phyloP scores from a whole-genome alignment of 2,888 invertebrate genomes.

The Epinotia demarniana region DNA sequence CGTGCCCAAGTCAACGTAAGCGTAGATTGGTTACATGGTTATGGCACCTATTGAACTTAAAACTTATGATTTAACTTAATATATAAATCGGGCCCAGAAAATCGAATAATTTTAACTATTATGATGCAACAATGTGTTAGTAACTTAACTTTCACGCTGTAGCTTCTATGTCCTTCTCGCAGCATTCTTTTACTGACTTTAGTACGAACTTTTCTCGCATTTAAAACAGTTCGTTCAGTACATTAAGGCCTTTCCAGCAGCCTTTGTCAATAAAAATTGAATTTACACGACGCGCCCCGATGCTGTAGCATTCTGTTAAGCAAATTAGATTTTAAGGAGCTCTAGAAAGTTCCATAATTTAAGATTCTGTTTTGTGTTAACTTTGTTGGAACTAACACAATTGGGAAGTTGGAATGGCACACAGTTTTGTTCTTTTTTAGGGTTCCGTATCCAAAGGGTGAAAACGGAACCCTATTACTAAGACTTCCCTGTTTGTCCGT shows the following conservation, averaged over 20 bases:
- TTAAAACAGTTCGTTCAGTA: constrained; percentile 47
- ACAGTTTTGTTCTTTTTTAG: neutral
- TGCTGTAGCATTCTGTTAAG: constrained; percentile 33
- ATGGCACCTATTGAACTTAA: too few species aligned
- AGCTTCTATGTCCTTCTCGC: neutral
- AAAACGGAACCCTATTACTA: too few species aligned
- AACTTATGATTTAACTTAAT: too few species aligned
- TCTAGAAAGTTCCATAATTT: constrained; percentile 28
- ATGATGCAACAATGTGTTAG: too few species aligned
- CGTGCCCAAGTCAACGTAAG: too few species aligned
- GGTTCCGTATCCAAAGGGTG: too few species aligned
- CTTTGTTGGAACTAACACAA: constrained; percentile 29
- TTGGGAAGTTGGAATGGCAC: neutral
- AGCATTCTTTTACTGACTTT: constrained; percentile 40
- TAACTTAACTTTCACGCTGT: too few species aligned
- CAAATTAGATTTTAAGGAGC: constrained; percentile 40
- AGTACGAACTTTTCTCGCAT: constrained; percentile 51
- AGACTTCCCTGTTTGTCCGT: too few species aligned
- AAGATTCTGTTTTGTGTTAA: constrained; percentile 28
- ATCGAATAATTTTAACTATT: too few species aligned
- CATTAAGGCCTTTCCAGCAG: constrained; percentile 46
- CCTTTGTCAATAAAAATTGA: constrained; percentile 43
- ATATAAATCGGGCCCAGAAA: too few species aligned
- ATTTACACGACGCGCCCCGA: constrained; percentile 35
- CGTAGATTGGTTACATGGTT: too few species aligned